phyloP scores from a whole-genome alignment of 2,888 invertebrate genomes.

The Hyposoter didymator region DNA sequence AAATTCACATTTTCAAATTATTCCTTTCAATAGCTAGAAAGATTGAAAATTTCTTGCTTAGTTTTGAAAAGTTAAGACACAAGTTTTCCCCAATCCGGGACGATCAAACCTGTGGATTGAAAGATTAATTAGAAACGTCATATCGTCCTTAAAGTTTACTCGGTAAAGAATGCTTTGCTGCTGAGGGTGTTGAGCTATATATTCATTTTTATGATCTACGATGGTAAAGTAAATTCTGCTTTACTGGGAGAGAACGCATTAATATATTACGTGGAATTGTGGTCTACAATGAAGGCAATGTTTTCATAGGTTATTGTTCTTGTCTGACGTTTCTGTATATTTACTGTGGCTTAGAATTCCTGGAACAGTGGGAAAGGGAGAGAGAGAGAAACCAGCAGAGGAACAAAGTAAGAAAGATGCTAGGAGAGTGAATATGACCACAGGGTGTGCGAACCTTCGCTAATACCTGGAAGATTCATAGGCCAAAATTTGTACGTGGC shows the following conservation, averaged over 20 bases:
- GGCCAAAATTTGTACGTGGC: slow-evolving; percentile 63
- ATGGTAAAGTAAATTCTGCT: slow-evolving; percentile 36
- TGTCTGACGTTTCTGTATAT: slow-evolving; percentile 28
- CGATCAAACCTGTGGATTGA: neutral
- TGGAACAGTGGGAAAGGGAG: neutral
- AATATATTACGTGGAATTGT: slow-evolving; percentile 47
- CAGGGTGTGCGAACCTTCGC: slow-evolving; percentile 45
- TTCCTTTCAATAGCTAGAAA: neutral
- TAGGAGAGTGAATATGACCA: slow-evolving; percentile 42
- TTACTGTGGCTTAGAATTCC: slow-evolving; percentile 27
- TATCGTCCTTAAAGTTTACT: neutral
- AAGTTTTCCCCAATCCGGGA: neutral
- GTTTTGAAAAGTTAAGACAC: neutral
- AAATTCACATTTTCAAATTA: neutral
- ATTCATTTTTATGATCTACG: slow-evolving; percentile 8
- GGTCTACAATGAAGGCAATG: slow-evolving; percentile 32
- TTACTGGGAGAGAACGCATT: slow-evolving; percentile 27
- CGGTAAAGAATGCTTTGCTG: neutral
- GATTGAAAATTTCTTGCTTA: neutral
- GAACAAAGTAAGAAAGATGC: slow-evolving; percentile 7
- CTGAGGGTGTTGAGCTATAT: neutral
- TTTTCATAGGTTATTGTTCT: slow-evolving; percentile 27
- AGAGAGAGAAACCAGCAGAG: slow-evolving; percentile 7
- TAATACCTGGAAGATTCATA: slow-evolving; percentile 64
- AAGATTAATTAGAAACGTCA: neutral